These are phyloP conservation scores for Semaprochilodus insignis DNA, from an alignment of 2,797 vertebrate genomes.

Conservation along the genomic window DNA sequence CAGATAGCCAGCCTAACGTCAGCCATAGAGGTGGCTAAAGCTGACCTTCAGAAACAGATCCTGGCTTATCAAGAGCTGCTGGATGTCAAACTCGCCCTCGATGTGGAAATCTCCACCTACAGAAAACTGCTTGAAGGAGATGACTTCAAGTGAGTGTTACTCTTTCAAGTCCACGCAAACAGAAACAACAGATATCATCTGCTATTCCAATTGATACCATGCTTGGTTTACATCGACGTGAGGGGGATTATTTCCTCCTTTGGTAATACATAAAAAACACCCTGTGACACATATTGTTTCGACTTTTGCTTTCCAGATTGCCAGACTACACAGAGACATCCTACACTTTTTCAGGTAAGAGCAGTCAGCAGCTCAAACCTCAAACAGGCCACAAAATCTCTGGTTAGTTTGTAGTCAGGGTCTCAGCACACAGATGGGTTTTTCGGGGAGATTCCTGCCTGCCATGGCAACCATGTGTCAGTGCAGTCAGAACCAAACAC, in stretches of 20 bases:
- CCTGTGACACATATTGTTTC: neutral
- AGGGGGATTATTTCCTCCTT: neutral
- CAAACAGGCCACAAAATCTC: neutral
- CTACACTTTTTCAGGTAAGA: constrained; percentile 66
- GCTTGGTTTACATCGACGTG: neutral
- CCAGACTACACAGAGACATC: constrained; percentile 58
- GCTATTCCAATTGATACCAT: neutral
- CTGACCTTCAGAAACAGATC: constrained; percentile 72
- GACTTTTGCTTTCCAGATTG: constrained; percentile 44
- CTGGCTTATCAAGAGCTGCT: constrained; percentile 73
- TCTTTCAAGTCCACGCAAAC: constrained; percentile 1
- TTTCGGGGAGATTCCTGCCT: constrained; percentile 40
- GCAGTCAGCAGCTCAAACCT: neutral
- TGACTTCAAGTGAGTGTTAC: constrained; percentile 67
- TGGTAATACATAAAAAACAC: neutral
- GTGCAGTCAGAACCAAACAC: neutral
- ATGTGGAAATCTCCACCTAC: constrained; percentile 73
- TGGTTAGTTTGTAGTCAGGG: neutral
- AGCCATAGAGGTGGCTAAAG: constrained; percentile 70
- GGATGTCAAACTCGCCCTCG: constrained; percentile 71
- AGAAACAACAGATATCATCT: neutral
- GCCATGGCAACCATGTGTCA: constrained; percentile 17
- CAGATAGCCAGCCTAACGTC: constrained; percentile 67
- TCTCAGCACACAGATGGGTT: neutral
- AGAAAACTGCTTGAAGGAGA: constrained; percentile 71